Conservation (phyloP, 2,113 vertebrate species). For the Corynorhinus townsendii region DNA sequence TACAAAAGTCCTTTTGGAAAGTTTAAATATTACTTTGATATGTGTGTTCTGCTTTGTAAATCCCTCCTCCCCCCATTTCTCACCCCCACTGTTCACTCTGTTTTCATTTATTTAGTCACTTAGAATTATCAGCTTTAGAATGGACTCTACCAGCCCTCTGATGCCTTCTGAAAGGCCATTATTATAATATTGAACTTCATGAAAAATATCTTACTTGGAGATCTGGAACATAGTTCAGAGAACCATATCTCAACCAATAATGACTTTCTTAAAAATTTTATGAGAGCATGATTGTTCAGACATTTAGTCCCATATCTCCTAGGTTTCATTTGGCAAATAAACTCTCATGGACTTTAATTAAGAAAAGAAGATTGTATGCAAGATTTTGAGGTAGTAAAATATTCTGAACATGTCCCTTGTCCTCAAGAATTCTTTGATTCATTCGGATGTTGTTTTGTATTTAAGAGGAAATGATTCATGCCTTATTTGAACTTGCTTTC, state of each 20-base stretch:
- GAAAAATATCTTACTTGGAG: slow-evolving; percentile 62
- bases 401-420: not conserved
- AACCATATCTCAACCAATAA: slow-evolving; percentile 57
- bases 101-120: slow-evolving; percentile 31
- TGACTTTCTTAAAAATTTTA: slow-evolving; percentile 32
- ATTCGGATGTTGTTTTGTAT: not conserved
- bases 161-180: slow-evolving; percentile 66
- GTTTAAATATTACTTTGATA: slow-evolving; percentile 55
- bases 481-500: slow-evolving; percentile 7
- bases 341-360: slow-evolving; percentile 33
- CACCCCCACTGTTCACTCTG: not conserved
- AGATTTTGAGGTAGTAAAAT: slow-evolving; percentile 32
- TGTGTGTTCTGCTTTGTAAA: slow-evolving; percentile 16
- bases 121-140: slow-evolving; percentile 32
- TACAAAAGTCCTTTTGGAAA: slow-evolving; percentile 50
- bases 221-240: slow-evolving; percentile 67
- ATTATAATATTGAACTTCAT: slow-evolving; percentile 44
- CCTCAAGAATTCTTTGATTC: slow-evolving; percentile 23
- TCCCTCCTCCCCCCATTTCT: not conserved
- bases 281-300: slow-evolving; percentile 40
- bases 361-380: slow-evolving; percentile 26
- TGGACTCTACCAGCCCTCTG: slow-evolving; percentile 42
- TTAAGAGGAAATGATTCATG: slow-evolving; percentile 53
- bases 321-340: slow-evolving; percentile 17
- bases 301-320: slow-evolving; percentile 33